Evolutionary conservation across 2,113 vertebrate species (phyloP).

Genomic region (Cyanoramphus novaezelandiae): DNA sequence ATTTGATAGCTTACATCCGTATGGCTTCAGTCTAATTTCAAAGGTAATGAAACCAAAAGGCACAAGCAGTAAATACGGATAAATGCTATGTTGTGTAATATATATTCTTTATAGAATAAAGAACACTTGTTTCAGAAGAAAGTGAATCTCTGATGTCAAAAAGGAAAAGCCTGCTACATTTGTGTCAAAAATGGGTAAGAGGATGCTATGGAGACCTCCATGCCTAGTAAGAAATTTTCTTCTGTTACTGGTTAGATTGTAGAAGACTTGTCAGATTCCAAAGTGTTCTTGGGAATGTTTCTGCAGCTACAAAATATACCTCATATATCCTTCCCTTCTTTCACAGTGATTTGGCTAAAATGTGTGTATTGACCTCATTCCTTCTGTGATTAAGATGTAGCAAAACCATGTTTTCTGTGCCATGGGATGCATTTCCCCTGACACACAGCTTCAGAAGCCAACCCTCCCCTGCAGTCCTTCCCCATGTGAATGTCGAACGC

Average conservation of each 20-base stretch:
- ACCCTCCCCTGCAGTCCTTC: accelerated
- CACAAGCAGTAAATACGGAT: neutral
- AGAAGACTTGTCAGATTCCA: neutral
- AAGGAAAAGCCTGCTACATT: neutral
- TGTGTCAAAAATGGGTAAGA: neutral
- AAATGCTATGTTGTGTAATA: neutral
- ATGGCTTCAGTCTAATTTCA: neutral
- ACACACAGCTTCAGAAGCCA: neutral
- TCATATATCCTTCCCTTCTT: neutral
- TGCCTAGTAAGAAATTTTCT: neutral
- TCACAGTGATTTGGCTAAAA: neutral
- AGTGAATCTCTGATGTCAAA: neutral
- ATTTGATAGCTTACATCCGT: neutral
- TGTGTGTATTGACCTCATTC: neutral
- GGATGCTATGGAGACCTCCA: neutral
- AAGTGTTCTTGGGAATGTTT: neutral
- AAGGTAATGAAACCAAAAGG: neutral
- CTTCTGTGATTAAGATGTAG: neutral
- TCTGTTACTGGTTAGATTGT: neutral
- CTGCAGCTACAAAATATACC: neutral
- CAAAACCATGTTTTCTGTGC: neutral
- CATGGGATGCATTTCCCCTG: neutral
- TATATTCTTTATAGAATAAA: neutral
- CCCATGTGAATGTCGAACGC: accelerated
- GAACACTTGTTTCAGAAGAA: neutral